These are phyloP conservation scores for Luffia ferchaultella DNA, from an alignment of 2,888 invertebrate species.

Conservation along the genomic window DNA sequence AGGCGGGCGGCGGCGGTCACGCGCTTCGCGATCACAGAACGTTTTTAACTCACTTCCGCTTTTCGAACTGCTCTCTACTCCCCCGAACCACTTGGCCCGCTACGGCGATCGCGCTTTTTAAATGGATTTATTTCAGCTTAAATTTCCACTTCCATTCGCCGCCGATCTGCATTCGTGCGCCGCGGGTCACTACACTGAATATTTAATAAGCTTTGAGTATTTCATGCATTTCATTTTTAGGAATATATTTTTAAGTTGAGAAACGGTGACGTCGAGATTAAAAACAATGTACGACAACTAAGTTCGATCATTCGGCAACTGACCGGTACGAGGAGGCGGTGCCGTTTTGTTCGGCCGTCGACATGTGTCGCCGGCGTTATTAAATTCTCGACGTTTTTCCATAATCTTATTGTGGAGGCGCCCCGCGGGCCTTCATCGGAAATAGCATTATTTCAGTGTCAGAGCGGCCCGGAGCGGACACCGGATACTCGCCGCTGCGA, in stretches of 20 bases:
- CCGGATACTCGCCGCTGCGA: constrained; percentile 35
- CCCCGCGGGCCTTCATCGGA: constrained; percentile 53
- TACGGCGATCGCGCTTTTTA: constrained; percentile 6
- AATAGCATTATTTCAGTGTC: constrained; percentile 52
- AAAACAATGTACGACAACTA: neutral
- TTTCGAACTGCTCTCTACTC: constrained; percentile 28
- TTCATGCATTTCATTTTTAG: neutral
- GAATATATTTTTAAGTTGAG: no score
- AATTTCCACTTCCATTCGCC: neutral
- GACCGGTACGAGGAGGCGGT: neutral
- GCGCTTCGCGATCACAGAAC: constrained; percentile 43
- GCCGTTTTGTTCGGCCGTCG: constrained; percentile 29
- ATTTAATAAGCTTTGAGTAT: neutral
- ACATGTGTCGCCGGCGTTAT: constrained; percentile 46
- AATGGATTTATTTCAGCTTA: constrained; percentile 7
- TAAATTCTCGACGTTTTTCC: constrained; percentile 51
- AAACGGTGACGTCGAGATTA: neutral
- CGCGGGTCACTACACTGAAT: constrained; percentile 1
- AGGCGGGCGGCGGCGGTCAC: constrained; percentile 28
- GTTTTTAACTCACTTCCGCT: constrained; percentile 52
- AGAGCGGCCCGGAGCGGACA: constrained; percentile 28
- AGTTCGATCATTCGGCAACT: neutral
- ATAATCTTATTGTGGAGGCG: constrained; percentile 48
- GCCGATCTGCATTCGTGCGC: constrained; percentile 4
- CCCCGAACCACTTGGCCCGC: constrained; percentile 17